Evolutionary conservation across 2,888 invertebrate genomes (phyloP).

Genomic region (Caenorhabditis virilis): DNA sequence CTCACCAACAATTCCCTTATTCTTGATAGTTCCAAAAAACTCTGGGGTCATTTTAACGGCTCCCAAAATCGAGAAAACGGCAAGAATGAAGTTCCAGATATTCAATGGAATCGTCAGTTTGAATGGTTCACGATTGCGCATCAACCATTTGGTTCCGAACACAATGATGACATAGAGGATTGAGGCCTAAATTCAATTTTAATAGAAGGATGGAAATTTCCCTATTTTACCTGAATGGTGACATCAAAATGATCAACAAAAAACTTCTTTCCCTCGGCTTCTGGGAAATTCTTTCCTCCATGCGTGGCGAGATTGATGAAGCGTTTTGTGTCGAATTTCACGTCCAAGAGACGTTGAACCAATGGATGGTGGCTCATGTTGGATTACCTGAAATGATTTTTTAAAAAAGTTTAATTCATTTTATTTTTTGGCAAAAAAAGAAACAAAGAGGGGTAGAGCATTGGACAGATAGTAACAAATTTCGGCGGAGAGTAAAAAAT

Average conservation of each 20-base stretch:
- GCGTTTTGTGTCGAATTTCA: constrained; percentile 45
- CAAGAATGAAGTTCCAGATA: constrained; percentile 70
- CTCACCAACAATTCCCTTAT: constrained; percentile 52
- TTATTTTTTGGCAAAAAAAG: no score
- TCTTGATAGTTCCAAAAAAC: constrained; percentile 46
- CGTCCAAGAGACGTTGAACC: constrained; percentile 39
- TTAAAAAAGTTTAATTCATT: no score
- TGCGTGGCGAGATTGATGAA: constrained; percentile 43
- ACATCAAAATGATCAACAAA: constrained; percentile 60
- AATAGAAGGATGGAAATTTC: neutral
- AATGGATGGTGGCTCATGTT: constrained; percentile 33
- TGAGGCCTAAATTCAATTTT: constrained; percentile 30
- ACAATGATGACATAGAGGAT: constrained; percentile 59
- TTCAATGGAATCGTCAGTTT: constrained; percentile 69
- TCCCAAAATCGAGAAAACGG: constrained; percentile 69
- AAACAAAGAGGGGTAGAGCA: constrained; percentile 1
- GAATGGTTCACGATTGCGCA: constrained; percentile 69
- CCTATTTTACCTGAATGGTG: constrained; percentile 56
- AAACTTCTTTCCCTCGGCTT: constrained; percentile 42
- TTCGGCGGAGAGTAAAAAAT: neutral
- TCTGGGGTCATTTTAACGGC: constrained; percentile 49
- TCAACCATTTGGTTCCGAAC: constrained; percentile 69
- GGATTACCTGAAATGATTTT: constrained; percentile 27
- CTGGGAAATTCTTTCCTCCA: constrained; percentile 50
- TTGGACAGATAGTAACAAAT: no score